Conservation (phyloP, 2,797 vertebrate species). For the Helostoma temminkii region DNA sequence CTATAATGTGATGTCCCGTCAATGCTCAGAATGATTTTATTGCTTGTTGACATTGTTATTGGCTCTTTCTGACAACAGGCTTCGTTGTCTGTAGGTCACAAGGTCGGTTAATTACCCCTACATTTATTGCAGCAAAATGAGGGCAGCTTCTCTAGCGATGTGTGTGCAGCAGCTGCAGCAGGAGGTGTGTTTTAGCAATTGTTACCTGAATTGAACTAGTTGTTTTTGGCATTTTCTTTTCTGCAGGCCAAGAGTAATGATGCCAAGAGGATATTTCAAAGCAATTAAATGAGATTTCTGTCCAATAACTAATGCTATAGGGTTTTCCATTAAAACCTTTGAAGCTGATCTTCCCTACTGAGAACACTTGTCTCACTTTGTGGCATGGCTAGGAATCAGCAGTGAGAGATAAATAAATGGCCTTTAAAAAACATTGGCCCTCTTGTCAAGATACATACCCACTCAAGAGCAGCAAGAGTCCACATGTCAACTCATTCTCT, state of each 20-base stretch:
- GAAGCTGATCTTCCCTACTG: constrained; percentile 67
- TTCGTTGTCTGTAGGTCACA: constrained; percentile 79
- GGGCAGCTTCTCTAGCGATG: constrained; percentile 45
- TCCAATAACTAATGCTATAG: constrained; percentile 58
- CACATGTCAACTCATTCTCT: constrained; percentile 77
- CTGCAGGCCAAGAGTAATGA: constrained; percentile 35
- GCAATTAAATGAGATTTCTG: constrained; percentile 73
- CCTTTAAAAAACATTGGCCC: constrained; percentile 76
- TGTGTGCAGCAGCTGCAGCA: constrained; percentile 25
- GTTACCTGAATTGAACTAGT: constrained; percentile 35
- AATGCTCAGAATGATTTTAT: constrained; percentile 60
- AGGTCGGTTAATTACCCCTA: constrained; percentile 78
- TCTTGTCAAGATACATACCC: constrained; percentile 83
- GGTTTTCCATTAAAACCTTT: constrained; percentile 72
- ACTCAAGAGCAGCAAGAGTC: constrained; percentile 75
- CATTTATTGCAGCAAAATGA: constrained; percentile 66
- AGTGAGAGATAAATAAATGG: constrained; percentile 81
- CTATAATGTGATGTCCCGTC: not conserved
- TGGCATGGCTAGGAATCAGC: constrained; percentile 77
- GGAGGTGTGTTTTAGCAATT: constrained; percentile 59
- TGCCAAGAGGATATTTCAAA: constrained; percentile 65
- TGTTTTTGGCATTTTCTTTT: constrained; percentile 31
- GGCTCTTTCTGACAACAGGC: constrained; percentile 57
- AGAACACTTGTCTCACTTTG: constrained; percentile 77
- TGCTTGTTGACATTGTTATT: constrained; percentile 63